Percentiles rank a stretch among this genome's conserved stretches.
Evolutionary conservation across 2,113 vertebrate genomes (phyloP).

Genomic region (Thunnus thynnus): DNA sequence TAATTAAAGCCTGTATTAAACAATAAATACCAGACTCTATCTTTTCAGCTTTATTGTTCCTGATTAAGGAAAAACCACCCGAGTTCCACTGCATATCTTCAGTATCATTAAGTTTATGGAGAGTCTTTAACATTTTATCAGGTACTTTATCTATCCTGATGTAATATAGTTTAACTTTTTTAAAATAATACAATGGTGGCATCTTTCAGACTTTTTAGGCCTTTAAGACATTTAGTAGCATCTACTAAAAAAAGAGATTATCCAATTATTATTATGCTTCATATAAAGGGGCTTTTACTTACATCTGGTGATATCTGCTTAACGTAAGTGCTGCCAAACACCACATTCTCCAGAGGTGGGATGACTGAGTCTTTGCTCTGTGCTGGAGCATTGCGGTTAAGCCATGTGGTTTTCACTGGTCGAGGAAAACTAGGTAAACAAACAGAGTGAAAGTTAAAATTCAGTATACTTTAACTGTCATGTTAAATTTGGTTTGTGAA

Average conservation of each 20-base stretch:
- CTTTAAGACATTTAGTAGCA: not conserved
- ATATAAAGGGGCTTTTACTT: slow-evolving; percentile 73
- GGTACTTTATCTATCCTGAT: not conserved
- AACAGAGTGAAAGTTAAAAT: slow-evolving; percentile 1
- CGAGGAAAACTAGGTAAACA: slow-evolving; percentile 90
- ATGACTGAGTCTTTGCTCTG: slow-evolving; percentile 95
- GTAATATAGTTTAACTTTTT: not conserved
- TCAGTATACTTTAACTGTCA: not conserved
- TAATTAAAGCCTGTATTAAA: slow-evolving; percentile 29
- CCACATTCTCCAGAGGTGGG: slow-evolving; percentile 94
- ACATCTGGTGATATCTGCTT: slow-evolving; percentile 96
- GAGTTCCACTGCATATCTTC: not conserved
- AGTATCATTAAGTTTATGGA: slow-evolving; percentile 8
- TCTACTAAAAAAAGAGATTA: not conserved
- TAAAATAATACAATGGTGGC: not conserved
- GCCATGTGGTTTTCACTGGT: slow-evolving; percentile 95
- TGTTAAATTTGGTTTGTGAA: not conserved
- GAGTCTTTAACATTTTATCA: slow-evolving; percentile 1
- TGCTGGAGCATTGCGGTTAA: slow-evolving; percentile 95
- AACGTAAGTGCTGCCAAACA: slow-evolving; percentile 95
- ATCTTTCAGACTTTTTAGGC: slow-evolving; percentile 1
- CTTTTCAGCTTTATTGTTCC: not conserved
- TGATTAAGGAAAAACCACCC: not conserved
- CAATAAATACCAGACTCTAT: not conserved
- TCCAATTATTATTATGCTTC: not conserved